These are phyloP conservation scores for Geophilus truncorum DNA, from an alignment of 2,888 invertebrate genomes.

Conservation along the genomic window DNA sequence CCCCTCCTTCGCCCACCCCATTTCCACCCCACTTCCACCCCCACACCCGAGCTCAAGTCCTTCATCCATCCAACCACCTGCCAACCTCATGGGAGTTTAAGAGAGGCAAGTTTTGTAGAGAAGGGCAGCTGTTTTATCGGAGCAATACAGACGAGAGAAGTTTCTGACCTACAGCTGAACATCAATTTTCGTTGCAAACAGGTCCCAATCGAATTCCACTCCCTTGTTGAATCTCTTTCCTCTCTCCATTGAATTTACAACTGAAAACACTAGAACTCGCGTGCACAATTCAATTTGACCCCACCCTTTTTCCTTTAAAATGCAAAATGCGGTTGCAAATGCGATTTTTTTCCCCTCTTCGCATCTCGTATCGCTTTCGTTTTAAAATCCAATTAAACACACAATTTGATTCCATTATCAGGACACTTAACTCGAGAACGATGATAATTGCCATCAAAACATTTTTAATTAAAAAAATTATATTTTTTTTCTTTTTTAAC, in stretches of 20 bases:
- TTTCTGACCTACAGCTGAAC: neutral
- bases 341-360: neutral
- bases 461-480: too few species aligned
- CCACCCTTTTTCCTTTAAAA: neutral
- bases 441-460: too few species aligned
- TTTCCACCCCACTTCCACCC: too few species aligned
- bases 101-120: neutral
- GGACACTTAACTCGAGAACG: too few species aligned
- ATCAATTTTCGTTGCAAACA: neutral
- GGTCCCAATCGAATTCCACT: neutral
- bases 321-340: neutral
- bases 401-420: neutral
- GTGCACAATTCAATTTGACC: neutral
- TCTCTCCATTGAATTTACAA: neutral
- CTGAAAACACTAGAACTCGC: neutral
- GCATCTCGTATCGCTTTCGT: neutral
- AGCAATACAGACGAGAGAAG: neutral
- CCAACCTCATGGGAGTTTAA: neutral
- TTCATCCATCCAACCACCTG: neutral
- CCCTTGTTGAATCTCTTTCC: neutral
- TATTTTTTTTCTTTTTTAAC: too few species aligned
- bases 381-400: neutral
- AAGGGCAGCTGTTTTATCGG: neutral
- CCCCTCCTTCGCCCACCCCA: neutral
- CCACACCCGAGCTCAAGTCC: neutral